Evolutionary conservation across 2,797 vertebrate genomes (phyloP), one percentile per base, ranked within the genome.

Genomic region (Neomorphus geoffroyi): DNA sequence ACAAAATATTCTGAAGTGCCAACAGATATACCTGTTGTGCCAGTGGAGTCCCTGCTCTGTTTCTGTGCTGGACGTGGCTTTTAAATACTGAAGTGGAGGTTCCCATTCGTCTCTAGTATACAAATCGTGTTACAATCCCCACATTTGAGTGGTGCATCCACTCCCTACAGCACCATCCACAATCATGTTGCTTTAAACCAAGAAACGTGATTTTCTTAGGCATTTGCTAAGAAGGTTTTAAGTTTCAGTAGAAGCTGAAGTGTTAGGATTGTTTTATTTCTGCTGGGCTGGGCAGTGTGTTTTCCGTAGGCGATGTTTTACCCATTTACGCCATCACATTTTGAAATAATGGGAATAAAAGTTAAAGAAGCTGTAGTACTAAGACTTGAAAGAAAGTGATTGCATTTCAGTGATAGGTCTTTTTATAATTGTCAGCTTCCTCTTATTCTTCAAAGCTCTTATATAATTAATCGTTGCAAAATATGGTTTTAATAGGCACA

Each of bases 111-210:
- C n/a, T 54, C 4, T n/a, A 12, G 18, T 3, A 18, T 54, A 30
- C 26, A 28, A 18, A 10, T 60, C 4, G 2, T 4, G 2, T 57
- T 64, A 11, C 22, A 62, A 22, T 26, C 19, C 24, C 61, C 24
- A 13, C 7, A 0, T 3, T 19, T 21, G 18, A 35, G 26, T 37
- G 32, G 5, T 0, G 0, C 18, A 17, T 32, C 91, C 50, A 18
- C 50, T 32, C 26, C 19, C 27, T 23, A 8, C 27, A 48, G 48
- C 32, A 11, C 35, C 51, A 56, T 54, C 35, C 19, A 11, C 21
- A 32, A 5, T 2, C 26, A 9, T 30, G 11, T 18, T 22, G 22
- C 33, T 84, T 60, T 88, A 45, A 69, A 15, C n/a, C 58, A 30
- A 60, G 39, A 62, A 79, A 60, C 28, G 22, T 18, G 54, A 16